A percentile compares a stretch with the other conserved stretches of the same genome.
These are phyloP conservation scores for Cyprinella venusta DNA, from an alignment of 2,797 vertebrate species.

Conservation along the genomic window DNA sequence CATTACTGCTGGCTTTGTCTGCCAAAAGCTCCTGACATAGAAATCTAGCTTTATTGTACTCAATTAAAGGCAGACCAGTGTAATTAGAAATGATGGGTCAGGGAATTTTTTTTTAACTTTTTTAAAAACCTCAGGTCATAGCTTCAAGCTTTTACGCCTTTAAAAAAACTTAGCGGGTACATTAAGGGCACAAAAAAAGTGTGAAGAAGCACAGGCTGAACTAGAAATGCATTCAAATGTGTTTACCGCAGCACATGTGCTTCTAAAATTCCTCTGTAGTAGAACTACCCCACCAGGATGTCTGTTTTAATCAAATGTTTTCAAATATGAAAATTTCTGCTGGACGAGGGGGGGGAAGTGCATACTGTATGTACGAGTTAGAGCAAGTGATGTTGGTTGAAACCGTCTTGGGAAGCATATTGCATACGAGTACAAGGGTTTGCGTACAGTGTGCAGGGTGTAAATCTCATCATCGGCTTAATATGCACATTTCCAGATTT, in stretches of 20 bases:
- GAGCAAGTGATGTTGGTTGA: neutral
- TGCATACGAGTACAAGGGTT: neutral
- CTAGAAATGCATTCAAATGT: slow-evolving; percentile 20
- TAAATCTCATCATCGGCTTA: neutral
- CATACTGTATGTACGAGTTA: neutral
- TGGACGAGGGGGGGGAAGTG: neutral
- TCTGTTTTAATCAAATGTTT: slow-evolving; percentile 42
- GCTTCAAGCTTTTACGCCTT: slow-evolving; percentile 4
- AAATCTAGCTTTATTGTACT: slow-evolving; percentile 72
- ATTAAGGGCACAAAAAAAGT: neutral
- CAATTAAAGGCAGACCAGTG: slow-evolving; percentile 72
- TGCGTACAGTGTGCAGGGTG: neutral
- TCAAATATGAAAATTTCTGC: slow-evolving; percentile 30
- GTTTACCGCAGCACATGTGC: slow-evolving; percentile 4
- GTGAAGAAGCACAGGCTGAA: neutral
- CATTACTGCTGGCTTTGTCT: slow-evolving; percentile 39
- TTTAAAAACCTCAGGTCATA: slow-evolving; percentile 69
- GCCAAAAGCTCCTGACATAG: slow-evolving; percentile 61
- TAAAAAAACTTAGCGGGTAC: neutral
- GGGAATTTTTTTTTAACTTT: slow-evolving; percentile 64
- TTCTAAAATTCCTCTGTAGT: neutral
- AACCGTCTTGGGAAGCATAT: neutral
- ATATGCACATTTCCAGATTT: neutral
- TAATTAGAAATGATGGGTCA: slow-evolving; percentile 75
- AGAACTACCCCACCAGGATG: slow-evolving; percentile 10